Evolutionary conservation across 2,888 invertebrate species (phyloP).

Genomic region (Biston stratarius): DNA sequence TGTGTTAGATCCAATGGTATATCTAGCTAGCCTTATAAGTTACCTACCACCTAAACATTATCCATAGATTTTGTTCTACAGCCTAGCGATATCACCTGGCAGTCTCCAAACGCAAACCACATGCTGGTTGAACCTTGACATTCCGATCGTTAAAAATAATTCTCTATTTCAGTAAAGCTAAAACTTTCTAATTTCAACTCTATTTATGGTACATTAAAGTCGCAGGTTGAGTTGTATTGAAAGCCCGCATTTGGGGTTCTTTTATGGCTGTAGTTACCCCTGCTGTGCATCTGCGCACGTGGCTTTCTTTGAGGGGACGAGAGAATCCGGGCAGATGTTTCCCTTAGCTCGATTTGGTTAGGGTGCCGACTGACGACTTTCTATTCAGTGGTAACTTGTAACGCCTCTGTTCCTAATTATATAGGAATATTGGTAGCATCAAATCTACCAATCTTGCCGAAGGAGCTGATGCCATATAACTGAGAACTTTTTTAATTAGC

Average conservation of each 20-base stretch:
- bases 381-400: slow-evolving; percentile 39
- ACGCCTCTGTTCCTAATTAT: slow-evolving; percentile 37
- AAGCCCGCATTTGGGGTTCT: slow-evolving; percentile 79
- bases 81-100: slow-evolving; percentile 71
- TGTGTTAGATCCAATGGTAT: too few species aligned
- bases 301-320: slow-evolving; percentile 62
- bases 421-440: too few species aligned
- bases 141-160: slow-evolving; percentile 84
- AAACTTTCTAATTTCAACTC: slow-evolving; percentile 59
- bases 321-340: slow-evolving; percentile 76
- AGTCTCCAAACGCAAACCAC: slow-evolving; percentile 74
- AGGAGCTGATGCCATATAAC: too few species aligned
- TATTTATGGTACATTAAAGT: slow-evolving; percentile 58
- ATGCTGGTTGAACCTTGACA: slow-evolving; percentile 83
- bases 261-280: slow-evolving; percentile 78
- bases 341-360: slow-evolving; percentile 56
- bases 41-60: neutral
- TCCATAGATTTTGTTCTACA: slow-evolving; percentile 44
- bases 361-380: slow-evolving; percentile 55
- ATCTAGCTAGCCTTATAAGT: too few species aligned
- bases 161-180: slow-evolving; percentile 72
- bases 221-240: slow-evolving; percentile 47
- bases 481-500: too few species aligned
- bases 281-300: slow-evolving; percentile 80
- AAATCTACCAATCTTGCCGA: too few species aligned